phyloP scores from a whole-genome alignment of 1,140 invertebrate genomes.

The Carcinoscorpius rotundicauda region DNA sequence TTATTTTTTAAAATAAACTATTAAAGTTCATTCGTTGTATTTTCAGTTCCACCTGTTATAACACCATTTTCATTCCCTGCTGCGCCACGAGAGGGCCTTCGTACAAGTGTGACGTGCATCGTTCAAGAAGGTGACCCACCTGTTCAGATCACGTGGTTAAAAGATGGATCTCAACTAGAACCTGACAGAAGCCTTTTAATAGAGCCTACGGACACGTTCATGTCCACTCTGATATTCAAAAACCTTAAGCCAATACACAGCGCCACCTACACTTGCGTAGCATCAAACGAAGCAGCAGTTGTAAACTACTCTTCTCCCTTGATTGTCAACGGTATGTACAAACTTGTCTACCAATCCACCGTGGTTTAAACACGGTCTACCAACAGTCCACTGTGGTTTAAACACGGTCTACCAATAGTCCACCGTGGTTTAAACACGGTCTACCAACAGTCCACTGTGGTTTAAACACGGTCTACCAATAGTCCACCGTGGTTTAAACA shows the following conservation, averaged over 20 bases:
- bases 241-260: conserved; percentile 31
- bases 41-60: conserved; percentile 46
- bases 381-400: too few relatives aligned
- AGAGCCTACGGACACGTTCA: conserved; percentile 28
- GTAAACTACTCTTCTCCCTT: conserved; percentile 33
- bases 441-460: too few relatives aligned
- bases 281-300: conserved; percentile 29
- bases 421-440: too few relatives aligned
- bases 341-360: too few relatives aligned
- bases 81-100: conserved; percentile 60
- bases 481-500: too few relatives aligned
- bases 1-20: too few relatives aligned
- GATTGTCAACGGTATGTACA: conserved; percentile 35
- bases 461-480: too few relatives aligned
- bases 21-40: too few relatives aligned
- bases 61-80: conserved; percentile 45
- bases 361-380: too few relatives aligned
- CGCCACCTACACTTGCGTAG: conserved; percentile 30
- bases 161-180: conserved; percentile 51
- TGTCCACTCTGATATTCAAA: conserved; percentile 33
- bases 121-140: conserved; percentile 68
- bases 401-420: too few relatives aligned
- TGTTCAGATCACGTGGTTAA: conserved; percentile 59
- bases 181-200: conserved; percentile 15
- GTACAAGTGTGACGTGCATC: conserved; percentile 69